Evolutionary conservation across 2,113 vertebrate species (phyloP).

Genomic region (Phainopepla nitens): DNA sequence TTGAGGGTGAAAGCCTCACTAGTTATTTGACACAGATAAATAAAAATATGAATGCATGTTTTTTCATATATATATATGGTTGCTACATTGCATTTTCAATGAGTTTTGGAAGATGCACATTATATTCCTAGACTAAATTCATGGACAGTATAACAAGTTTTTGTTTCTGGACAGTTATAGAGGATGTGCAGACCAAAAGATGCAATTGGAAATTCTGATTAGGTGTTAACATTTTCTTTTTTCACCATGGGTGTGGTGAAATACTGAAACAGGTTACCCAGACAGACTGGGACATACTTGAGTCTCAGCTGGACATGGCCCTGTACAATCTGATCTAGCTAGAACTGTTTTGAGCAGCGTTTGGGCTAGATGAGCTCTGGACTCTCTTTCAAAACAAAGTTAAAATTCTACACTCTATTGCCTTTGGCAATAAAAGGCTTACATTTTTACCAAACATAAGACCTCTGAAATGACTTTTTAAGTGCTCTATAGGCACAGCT

Average conservation of each 20-base stretch:
- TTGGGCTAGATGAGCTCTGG: not conserved
- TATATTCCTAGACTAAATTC: not conserved
- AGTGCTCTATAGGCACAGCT: not conserved
- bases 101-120: not conserved
- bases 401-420: not conserved
- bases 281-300: not conserved
- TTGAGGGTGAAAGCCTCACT: not conserved
- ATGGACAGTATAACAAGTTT: not conserved
- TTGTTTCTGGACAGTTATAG: not conserved
- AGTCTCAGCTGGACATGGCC: not conserved
- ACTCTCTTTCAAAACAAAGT: not conserved
- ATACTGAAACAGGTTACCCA: not conserved
- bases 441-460: not conserved
- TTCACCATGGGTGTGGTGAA: fast-evolving
- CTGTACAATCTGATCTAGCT: not conserved
- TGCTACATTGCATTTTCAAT: not conserved
- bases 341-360: not conserved
- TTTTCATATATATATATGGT: not conserved
- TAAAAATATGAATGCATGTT: not conserved
- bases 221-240: not conserved
- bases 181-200: not conserved
- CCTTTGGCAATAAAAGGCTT: not conserved
- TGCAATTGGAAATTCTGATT: not conserved
- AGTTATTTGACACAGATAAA: not conserved
- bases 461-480: not conserved